Evolutionary conservation across 2,888 invertebrate genomes (phyloP), one percentile per base, ranked within the genome.

Genomic region (Ceraclea dissimilis): DNA sequence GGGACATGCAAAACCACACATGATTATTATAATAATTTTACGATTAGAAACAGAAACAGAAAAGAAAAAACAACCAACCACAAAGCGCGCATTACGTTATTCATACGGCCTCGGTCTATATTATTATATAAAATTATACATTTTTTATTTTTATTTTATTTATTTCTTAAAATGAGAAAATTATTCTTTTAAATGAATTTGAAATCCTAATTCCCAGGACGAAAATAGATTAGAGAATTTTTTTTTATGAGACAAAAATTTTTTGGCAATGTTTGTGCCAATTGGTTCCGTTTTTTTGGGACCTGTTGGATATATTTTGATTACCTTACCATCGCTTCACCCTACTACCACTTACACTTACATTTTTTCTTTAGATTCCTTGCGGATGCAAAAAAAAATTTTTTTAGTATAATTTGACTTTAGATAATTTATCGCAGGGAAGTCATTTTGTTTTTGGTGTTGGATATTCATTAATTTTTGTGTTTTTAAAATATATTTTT

Each of bases 281-380:
- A 77, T 78, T 77, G 78, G 78, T 78, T 77, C 78, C 77, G 70
- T 68, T 67, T 67, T 65, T 67, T 69, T 69, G 76, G 76, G 75
- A 75, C 73, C 76, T 68, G 73, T 73, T 71, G 74, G 73, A 71
- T 66, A 50, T 51, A 26, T 11, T 31, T 31, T 4, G 26, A n/a
- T 39, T n/a, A n/a, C n/a, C n/a, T 53, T 60, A 60, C 53, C 58
- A 58, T 49, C 51, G 55, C 58, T 70, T 69, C 71, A 70, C 71
- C 69, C 69, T 51, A 33, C 19, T 44, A 46, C 49, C 52, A 49
- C 46, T 46, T n/a, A n/a, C 22, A 11, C 31, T 31, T 31, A 8
- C 31, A 31, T 31, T 11, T 11, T 39, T 13, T n/a, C 39, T 39
- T 4, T 39, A 39, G 13, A 39, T 39, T 18, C 6, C 47, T 8